These are phyloP conservation scores for Sorex fumeus DNA, from an alignment of 2,113 vertebrate genomes.

Conservation along the genomic window DNA sequence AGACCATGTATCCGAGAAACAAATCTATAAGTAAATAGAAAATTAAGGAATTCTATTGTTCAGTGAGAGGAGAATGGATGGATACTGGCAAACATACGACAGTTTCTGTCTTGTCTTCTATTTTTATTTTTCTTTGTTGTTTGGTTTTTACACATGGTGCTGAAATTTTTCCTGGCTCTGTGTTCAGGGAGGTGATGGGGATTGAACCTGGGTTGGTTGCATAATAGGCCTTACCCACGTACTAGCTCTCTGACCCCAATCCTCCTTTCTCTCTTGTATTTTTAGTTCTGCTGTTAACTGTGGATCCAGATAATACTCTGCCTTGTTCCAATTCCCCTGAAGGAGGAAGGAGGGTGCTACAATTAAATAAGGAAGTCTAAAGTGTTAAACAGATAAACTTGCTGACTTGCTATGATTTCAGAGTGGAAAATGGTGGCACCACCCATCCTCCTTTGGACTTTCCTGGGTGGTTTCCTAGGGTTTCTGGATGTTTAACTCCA, in stretches of 20 bases:
- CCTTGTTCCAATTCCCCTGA: background rate
- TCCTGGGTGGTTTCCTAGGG: background rate
- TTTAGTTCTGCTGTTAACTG: slow-evolving; percentile 33
- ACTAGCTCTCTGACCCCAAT: too few relatives aligned
- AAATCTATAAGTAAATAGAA: background rate
- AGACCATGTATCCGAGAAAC: slow-evolving; percentile 14
- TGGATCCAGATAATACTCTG: background rate
- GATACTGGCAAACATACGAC: background rate
- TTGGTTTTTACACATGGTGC: too few relatives aligned
- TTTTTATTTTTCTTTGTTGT: too few relatives aligned
- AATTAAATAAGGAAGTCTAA: slow-evolving; percentile 37
- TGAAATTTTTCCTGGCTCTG: too few relatives aligned
- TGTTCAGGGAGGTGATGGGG: too few relatives aligned
- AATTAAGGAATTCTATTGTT: background rate
- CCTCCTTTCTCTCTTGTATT: background rate
- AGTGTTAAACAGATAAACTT: background rate
- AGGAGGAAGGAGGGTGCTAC: background rate
- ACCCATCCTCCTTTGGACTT: slow-evolving; percentile 20
- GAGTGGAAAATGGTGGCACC: background rate
- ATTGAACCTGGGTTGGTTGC: too few relatives aligned
- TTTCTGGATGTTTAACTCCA: background rate
- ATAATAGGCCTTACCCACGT: too few relatives aligned
- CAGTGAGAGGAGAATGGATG: background rate
- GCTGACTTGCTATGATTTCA: background rate
- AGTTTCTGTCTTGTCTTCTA: background rate